These are phyloP conservation scores for Microtus richardsoni DNA, from an alignment of 2,113 vertebrate species.

Conservation along the genomic window DNA sequence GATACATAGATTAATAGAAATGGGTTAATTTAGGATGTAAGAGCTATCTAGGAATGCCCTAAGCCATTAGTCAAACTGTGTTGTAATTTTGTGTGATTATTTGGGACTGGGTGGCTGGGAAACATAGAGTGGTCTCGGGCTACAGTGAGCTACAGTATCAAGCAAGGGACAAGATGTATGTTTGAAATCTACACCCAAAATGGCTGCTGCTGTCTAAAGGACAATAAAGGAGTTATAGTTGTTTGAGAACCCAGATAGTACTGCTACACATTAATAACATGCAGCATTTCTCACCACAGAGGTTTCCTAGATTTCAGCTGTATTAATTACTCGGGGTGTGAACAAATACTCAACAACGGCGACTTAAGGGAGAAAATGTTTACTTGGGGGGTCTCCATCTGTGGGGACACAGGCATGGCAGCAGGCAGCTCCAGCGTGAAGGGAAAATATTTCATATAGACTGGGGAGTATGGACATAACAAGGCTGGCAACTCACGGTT, in stretches of 20 bases:
- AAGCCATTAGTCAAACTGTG: too few species aligned
- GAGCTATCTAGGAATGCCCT: too few species aligned
- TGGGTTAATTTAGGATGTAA: too few species aligned
- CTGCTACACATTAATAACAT: background rate
- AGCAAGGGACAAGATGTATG: background rate
- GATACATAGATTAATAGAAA: too few species aligned
- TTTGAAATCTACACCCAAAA: background rate
- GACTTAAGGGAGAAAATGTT: too few species aligned
- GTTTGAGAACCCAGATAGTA: background rate
- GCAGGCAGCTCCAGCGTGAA: background rate
- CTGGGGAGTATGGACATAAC: background rate
- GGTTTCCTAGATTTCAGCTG: background rate
- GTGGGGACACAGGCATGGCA: too few species aligned
- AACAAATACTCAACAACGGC: background rate
- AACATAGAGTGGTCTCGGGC: too few species aligned
- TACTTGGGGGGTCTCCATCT: too few species aligned
- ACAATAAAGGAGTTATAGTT: background rate
- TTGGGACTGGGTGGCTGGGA: too few species aligned
- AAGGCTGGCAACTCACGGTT: background rate
- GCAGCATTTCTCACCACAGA: background rate
- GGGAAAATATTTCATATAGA: background rate
- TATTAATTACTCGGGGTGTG: background rate
- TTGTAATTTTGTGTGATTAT: too few species aligned
- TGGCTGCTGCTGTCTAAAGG: background rate
- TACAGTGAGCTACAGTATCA: background rate